These are phyloP conservation scores for Hyalella azteca DNA, from an alignment of 2,888 invertebrate genomes.

Conservation along the genomic window DNA sequence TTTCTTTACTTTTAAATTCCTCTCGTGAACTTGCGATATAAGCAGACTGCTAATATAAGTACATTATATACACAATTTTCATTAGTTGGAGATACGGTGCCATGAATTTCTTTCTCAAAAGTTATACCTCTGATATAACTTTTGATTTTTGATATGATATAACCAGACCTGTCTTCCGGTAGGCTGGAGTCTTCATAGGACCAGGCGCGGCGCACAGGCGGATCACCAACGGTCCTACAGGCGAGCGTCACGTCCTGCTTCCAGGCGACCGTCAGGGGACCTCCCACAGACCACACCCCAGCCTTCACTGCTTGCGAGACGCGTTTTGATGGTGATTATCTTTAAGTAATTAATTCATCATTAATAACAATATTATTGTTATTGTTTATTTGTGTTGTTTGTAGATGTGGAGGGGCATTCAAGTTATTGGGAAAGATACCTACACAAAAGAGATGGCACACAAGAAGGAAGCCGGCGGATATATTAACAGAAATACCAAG, in stretches of 20 bases:
- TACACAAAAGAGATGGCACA: background rate
- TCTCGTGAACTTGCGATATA: no score
- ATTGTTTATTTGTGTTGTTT: background rate
- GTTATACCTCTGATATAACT: no score
- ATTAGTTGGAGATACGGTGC: no score
- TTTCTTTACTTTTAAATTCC: no score
- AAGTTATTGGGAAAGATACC: background rate
- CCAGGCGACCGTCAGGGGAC: constrained; percentile 46
- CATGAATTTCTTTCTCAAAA: no score
- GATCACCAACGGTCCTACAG: constrained; percentile 44
- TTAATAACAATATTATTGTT: background rate
- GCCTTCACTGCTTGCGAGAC: constrained; percentile 23
- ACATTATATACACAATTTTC: no score
- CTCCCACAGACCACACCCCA: constrained; percentile 49
- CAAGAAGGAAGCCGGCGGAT: background rate
- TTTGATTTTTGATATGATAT: background rate
- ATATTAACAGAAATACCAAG: background rate
- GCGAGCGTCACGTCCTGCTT: constrained; percentile 46
- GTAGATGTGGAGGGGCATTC: background rate
- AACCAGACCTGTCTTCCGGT: background rate
- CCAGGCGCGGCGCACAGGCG: constrained; percentile 45
- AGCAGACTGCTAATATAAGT: no score
- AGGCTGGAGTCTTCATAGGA: constrained; percentile 1
- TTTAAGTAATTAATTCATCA: background rate
- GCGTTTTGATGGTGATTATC: background rate